phyloP scores from a whole-genome alignment of 2,113 vertebrate species.

The Albula goreensis region DNA sequence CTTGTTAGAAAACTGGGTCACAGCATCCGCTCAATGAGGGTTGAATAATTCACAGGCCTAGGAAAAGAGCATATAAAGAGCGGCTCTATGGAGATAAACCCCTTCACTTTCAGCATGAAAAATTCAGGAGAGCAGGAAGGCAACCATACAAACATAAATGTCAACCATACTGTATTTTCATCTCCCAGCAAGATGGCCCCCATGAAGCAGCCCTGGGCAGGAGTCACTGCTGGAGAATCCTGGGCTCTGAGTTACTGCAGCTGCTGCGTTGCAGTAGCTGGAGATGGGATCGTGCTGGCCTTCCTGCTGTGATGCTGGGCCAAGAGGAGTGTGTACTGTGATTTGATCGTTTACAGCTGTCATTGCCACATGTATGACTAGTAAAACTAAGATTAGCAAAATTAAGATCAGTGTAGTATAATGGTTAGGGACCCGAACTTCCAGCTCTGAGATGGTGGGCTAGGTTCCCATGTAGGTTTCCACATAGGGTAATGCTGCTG shows the following conservation, averaged over 20 bases:
- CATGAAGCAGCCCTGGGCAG: neutral
- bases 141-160: conserved; percentile 1
- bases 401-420: too few relatives aligned
- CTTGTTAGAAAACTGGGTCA: neutral
- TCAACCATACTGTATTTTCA: neutral
- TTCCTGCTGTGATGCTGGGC: neutral
- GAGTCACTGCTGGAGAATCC: neutral
- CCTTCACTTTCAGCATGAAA: neutral
- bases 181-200: neutral
- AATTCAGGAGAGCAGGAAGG: neutral
- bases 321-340: neutral
- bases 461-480: too few relatives aligned
- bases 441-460: too few relatives aligned
- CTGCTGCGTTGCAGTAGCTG: conserved; percentile 11
- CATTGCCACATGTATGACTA: too few relatives aligned
- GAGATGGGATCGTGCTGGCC: neutral
- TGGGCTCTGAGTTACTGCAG: neutral
- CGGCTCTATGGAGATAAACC: neutral
- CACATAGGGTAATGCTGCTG: too few relatives aligned
- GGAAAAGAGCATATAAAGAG: neutral
- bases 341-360: too few relatives aligned
- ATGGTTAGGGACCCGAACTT: too few relatives aligned
- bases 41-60: conserved; percentile 3
- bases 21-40: neutral
- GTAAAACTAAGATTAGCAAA: too few relatives aligned